These are phyloP conservation scores for Dorcus parallelipipedus DNA, from an alignment of 2,888 invertebrate species.

Conservation along the genomic window DNA sequence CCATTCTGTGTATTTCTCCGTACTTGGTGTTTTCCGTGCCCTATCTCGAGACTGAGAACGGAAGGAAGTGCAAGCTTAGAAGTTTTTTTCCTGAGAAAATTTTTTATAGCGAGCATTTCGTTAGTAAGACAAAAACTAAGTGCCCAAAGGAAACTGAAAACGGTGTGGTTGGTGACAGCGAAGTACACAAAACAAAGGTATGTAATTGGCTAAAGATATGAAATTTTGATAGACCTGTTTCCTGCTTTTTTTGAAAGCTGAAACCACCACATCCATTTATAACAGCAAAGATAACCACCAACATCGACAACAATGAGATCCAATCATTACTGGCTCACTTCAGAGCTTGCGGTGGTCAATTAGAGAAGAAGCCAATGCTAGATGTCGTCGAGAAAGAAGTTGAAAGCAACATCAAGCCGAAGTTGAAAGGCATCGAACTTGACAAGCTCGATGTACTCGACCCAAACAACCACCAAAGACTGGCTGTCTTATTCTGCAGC, in stretches of 20 bases:
- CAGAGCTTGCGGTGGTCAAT: slow-evolving; percentile 77
- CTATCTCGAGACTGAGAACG: slow-evolving; percentile 81
- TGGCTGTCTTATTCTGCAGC: slow-evolving; percentile 88
- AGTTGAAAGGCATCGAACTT: slow-evolving; percentile 17
- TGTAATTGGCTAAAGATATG: not conserved
- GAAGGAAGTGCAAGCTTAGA: slow-evolving; percentile 70
- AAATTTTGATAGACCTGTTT: not conserved
- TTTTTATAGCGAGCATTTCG: slow-evolving; percentile 65
- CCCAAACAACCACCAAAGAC: slow-evolving; percentile 77
- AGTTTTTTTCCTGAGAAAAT: slow-evolving; percentile 70
- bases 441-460: slow-evolving; percentile 65
- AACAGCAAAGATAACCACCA: slow-evolving; percentile 63
- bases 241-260: slow-evolving; percentile 30
- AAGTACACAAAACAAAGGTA: slow-evolving; percentile 4
- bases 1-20: slow-evolving; percentile 80
- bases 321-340: slow-evolving; percentile 78
- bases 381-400: slow-evolving; percentile 32
- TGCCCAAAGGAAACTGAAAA: slow-evolving; percentile 24
- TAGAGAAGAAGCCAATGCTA: slow-evolving; percentile 41
- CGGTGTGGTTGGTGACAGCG: slow-evolving; percentile 22
- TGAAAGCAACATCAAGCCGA: slow-evolving; percentile 34
- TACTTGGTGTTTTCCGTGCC: slow-evolving; percentile 81
- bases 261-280: slow-evolving; percentile 73
- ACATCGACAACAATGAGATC: slow-evolving; percentile 62
- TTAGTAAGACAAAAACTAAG: slow-evolving; percentile 32